Conservation (phyloP, 2,113 vertebrate species). For the Chaetorhynchus papuensis region DNA sequence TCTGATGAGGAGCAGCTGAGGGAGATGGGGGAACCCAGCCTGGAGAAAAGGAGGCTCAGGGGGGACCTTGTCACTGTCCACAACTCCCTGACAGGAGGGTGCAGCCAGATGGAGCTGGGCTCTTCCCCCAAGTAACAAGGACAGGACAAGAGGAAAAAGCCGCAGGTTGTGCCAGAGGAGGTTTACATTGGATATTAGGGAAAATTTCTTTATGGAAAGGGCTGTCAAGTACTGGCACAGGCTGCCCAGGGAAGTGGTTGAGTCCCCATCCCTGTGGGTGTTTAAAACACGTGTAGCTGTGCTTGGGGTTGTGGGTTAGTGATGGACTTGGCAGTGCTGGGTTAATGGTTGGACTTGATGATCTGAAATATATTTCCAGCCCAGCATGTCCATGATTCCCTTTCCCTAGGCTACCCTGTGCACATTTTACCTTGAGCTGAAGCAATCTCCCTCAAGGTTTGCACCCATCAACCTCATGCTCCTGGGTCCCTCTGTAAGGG, state of each 20-base stretch:
- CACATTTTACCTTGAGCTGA: not conserved
- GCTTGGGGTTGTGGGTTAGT: not conserved
- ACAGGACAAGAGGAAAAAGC: not conserved
- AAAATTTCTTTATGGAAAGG: not conserved
- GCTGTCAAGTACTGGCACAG: not conserved
- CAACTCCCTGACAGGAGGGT: not conserved
- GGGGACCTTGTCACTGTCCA: fast-evolving
- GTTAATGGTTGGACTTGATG: fast-evolving
- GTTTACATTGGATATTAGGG: not conserved
- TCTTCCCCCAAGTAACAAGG: not conserved
- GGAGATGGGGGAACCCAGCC: not conserved
- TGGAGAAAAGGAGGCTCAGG: not conserved
- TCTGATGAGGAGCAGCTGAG: not conserved
- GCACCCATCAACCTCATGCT: fast-evolving
- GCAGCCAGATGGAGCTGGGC: fast-evolving
- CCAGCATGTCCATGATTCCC: not conserved
- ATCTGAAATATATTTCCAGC: not conserved
- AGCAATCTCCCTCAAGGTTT: not conserved
- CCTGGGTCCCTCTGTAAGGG: not conserved
- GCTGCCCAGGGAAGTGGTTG: not conserved
- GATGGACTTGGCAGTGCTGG: not conserved
- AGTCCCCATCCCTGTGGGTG: not conserved
- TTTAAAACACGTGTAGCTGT: fast-evolving
- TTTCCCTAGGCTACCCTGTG: not conserved
- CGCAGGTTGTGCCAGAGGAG: not conserved